These are phyloP conservation scores for Trigoniulus corallinus DNA, from an alignment of 1,140 invertebrate species.

Conservation along the genomic window DNA sequence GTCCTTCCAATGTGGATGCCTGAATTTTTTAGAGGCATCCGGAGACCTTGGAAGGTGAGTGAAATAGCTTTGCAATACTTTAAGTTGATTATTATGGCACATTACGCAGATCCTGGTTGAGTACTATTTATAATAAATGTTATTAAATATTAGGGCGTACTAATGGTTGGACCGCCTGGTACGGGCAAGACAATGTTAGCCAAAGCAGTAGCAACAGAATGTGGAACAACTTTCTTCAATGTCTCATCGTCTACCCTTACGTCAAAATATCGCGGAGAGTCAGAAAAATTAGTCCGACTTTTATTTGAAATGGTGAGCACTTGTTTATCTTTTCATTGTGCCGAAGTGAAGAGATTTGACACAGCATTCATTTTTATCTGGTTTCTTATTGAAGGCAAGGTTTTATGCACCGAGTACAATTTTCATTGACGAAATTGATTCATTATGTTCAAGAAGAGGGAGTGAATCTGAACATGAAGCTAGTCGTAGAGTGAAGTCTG, in stretches of 20 bases:
- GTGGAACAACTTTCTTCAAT: slow-evolving; percentile 98
- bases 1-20: slow-evolving; percentile 97
- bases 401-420: slow-evolving; percentile 99
- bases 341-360: background rate
- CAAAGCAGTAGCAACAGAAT: slow-evolving; percentile 98
- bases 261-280: slow-evolving; percentile 96
- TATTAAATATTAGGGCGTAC: slow-evolving; percentile 70
- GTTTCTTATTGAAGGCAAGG: slow-evolving; percentile 48
- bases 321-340: background rate
- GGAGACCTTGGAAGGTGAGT: slow-evolving; percentile 60
- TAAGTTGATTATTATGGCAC: background rate
- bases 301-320: slow-evolving; percentile 88
- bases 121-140: too few species aligned
- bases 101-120: too few species aligned
- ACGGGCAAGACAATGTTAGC: slow-evolving; percentile 99
- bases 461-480: slow-evolving; percentile 97
- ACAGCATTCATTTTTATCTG: background rate
- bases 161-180: slow-evolving; percentile 94
- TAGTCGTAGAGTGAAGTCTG: slow-evolving; percentile 90
- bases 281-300: slow-evolving; percentile 91
- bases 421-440: slow-evolving; percentile 99
- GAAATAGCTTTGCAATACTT: too few species aligned
- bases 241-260: slow-evolving; percentile 93
- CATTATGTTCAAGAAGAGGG: slow-evolving; percentile 85
- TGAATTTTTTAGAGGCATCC: slow-evolving; percentile 94